Evolutionary conservation across 2,113 vertebrate genomes (phyloP).

Genomic region (Capreolus pygargus): DNA sequence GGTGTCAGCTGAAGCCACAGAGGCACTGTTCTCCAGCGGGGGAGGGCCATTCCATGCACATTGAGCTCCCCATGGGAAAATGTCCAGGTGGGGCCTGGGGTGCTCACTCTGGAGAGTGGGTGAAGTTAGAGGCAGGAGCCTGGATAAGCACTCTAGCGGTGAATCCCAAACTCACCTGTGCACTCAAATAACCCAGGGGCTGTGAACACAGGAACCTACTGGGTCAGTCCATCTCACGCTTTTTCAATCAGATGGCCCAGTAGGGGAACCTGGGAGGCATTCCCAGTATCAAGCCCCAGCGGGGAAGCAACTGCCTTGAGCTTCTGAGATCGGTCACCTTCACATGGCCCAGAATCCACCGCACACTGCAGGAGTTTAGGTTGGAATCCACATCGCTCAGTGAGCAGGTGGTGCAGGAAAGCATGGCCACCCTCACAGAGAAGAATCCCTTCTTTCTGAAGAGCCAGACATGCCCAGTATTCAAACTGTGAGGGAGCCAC

Average conservation of each 20-base stretch:
- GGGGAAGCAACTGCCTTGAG: neutral
- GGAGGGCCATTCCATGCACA: fast-evolving
- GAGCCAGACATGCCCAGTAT: neutral
- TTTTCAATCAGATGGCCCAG: neutral
- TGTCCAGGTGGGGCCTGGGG: neutral
- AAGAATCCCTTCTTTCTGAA: neutral
- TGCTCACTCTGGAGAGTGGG: neutral
- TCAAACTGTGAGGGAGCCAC: neutral
- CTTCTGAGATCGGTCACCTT: neutral
- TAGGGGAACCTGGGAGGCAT: neutral
- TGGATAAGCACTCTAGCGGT: neutral
- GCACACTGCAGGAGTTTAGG: neutral
- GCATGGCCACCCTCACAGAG: neutral
- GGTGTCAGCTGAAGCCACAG: neutral
- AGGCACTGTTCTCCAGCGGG: neutral
- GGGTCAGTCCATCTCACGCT: neutral
- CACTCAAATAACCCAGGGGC: neutral
- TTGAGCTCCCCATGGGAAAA: neutral
- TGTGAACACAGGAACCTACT: neutral
- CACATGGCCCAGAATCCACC: fast-evolving
- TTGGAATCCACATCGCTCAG: neutral
- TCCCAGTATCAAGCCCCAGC: neutral
- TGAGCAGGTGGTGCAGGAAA: neutral
- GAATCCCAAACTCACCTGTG: neutral
- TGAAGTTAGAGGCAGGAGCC: neutral